Conservation (phyloP, 2,113 vertebrate species). For the Dicaeum eximium region DNA sequence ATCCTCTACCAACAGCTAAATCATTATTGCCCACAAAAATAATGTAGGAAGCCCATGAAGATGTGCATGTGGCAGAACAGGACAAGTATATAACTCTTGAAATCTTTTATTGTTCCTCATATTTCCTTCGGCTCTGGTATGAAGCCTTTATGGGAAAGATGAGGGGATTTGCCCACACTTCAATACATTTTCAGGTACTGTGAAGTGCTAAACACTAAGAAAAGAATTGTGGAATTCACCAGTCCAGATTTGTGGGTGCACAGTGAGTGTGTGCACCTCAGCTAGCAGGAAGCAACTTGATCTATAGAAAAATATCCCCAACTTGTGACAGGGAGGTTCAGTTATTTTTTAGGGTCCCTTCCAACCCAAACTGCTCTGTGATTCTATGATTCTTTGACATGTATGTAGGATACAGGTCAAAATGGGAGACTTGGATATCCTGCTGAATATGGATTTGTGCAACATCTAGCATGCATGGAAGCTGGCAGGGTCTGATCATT, state of each 20-base stretch:
- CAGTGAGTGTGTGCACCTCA: not conserved
- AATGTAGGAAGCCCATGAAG: not conserved
- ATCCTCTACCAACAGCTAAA: not conserved
- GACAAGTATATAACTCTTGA: not conserved
- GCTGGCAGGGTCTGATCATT: not conserved
- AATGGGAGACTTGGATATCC: not conserved
- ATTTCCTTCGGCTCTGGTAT: not conserved
- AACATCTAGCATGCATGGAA: not conserved
- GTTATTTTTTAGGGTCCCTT: not conserved
- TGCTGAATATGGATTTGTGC: not conserved
- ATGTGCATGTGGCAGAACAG: not conserved
- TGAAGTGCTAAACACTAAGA: not conserved
- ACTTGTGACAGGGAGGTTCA: not conserved
- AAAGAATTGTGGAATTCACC: not conserved
- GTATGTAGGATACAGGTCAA: not conserved
- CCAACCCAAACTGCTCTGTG: not conserved
- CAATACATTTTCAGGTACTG: not conserved
- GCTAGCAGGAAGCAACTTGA: not conserved
- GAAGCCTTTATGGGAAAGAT: not conserved
- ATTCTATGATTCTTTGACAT: not conserved
- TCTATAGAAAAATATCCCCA: not conserved
- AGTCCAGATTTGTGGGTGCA: not conserved
- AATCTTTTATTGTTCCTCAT: not conserved
- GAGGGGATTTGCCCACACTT: not conserved
- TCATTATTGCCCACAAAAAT: not conserved